A percentile compares a stretch with the other conserved stretches of the same genome.
Evolutionary conservation across 2,888 invertebrate species (phyloP).

Genomic region (Rhaphigaster nebulosa): DNA sequence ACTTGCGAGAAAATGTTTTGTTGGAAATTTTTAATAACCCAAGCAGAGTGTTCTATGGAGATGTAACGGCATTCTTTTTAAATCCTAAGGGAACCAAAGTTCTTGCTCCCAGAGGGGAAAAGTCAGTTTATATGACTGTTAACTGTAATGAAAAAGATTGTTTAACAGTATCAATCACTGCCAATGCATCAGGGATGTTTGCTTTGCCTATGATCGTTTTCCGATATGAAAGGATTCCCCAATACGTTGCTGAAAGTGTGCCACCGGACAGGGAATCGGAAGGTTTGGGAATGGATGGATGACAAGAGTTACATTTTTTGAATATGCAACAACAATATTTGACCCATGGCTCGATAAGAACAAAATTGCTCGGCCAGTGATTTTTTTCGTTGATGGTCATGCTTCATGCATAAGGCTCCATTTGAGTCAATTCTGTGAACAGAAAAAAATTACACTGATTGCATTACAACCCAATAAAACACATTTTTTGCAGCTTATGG

Average conservation of each 20-base stretch:
- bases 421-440: conserved; percentile 68
- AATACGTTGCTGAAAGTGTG: conserved; percentile 61
- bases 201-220: conserved; percentile 64
- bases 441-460: conserved; percentile 64
- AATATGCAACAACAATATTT: conserved; percentile 64
- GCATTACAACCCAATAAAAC: conserved; percentile 68
- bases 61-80: conserved; percentile 67
- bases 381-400: conserved; percentile 66
- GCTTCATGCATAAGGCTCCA: conserved; percentile 67
- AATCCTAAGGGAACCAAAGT: conserved; percentile 67
- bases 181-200: conserved; percentile 66
- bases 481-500: conserved; percentile 68
- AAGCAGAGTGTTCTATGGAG: conserved; percentile 67
- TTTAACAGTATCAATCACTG: conserved; percentile 66
- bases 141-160: conserved; percentile 67
- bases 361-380: conserved; percentile 65
- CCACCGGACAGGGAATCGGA: conserved; percentile 64
- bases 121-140: conserved; percentile 65
- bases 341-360: conserved; percentile 64
- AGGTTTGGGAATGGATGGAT: conserved; percentile 65
- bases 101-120: conserved; percentile 66
- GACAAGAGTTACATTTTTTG: conserved; percentile 63
- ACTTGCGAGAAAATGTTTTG: conserved; percentile 65
- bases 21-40: conserved; percentile 66
- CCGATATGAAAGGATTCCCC: conserved; percentile 63